These are phyloP conservation scores for Drosophila helvetica DNA, from an alignment of 2,888 invertebrate genomes.

Conservation along the genomic window DNA sequence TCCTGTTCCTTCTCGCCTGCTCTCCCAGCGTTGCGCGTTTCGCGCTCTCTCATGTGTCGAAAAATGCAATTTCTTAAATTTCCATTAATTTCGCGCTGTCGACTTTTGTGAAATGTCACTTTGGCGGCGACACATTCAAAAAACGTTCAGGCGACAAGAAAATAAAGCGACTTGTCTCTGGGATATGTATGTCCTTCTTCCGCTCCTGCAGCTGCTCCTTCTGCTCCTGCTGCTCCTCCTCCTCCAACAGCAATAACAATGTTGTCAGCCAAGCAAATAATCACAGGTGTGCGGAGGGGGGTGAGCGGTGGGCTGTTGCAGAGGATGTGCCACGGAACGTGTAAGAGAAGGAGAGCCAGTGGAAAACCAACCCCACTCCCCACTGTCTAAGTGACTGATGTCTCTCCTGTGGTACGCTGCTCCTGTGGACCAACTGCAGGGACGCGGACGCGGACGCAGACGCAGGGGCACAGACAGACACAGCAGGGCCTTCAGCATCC, in stretches of 20 bases:
- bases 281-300: slow-evolving; percentile 40
- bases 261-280: slow-evolving; percentile 56
- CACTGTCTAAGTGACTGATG: slow-evolving; percentile 67
- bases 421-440: background rate
- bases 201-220: too few species aligned
- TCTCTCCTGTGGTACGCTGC: slow-evolving; percentile 6
- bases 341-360: background rate
- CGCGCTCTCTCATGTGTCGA: slow-evolving; percentile 53
- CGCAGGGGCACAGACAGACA: slow-evolving; percentile 8
- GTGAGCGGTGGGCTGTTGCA: slow-evolving; percentile 16
- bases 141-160: slow-evolving; percentile 40
- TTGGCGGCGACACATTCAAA: slow-evolving; percentile 55
- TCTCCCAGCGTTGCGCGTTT: background rate
- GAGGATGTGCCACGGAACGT: background rate
- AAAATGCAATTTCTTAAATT: slow-evolving; percentile 76
- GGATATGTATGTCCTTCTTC: background rate
- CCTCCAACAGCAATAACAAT: slow-evolving; percentile 38
- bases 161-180: slow-evolving; percentile 20
- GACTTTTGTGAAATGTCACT: slow-evolving; percentile 74
- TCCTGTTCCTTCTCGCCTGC: background rate
- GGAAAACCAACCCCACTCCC: slow-evolving; percentile 35
- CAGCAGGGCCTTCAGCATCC: slow-evolving; percentile 41
- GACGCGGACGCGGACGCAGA: background rate
- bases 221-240: background rate
- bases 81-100: slow-evolving; percentile 77